Conservation (phyloP, 2,113 vertebrate species). For the Alectura lathami region DNA sequence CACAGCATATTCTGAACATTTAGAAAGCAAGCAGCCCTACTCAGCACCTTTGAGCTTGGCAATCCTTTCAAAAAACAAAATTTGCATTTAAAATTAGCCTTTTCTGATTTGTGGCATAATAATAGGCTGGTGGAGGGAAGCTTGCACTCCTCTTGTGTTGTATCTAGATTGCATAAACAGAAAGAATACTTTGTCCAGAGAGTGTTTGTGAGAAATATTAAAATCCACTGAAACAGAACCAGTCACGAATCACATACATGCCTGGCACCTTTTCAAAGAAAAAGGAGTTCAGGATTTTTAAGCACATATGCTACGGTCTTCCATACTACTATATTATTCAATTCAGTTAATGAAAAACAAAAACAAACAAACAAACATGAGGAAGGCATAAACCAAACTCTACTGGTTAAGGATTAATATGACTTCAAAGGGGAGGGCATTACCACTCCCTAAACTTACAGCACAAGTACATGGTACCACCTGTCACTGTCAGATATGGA, state of each 20-base stretch:
- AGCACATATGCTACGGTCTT: background rate
- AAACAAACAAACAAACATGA: background rate
- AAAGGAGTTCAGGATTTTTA: background rate
- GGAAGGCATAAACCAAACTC: background rate
- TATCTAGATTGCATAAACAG: background rate
- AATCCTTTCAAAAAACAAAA: constrained; percentile 2
- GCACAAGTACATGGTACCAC: background rate
- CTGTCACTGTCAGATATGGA: background rate
- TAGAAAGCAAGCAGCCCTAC: background rate
- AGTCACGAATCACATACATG: background rate
- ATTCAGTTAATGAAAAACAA: background rate
- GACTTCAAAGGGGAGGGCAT: background rate
- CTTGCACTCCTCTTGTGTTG: background rate
- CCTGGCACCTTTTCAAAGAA: background rate
- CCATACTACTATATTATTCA: background rate
- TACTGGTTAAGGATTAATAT: background rate
- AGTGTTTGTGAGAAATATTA: background rate
- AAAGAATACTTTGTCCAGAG: background rate
- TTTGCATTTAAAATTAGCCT: constrained; percentile 23
- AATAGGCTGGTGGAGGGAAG: background rate
- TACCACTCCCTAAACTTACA: background rate
- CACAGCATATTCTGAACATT: background rate
- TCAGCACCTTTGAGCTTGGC: background rate
- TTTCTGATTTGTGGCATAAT: background rate
- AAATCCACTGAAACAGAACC: background rate